Evolutionary conservation across 2,113 vertebrate species (phyloP).

Genomic region (Odontesthes bonariensis): DNA sequence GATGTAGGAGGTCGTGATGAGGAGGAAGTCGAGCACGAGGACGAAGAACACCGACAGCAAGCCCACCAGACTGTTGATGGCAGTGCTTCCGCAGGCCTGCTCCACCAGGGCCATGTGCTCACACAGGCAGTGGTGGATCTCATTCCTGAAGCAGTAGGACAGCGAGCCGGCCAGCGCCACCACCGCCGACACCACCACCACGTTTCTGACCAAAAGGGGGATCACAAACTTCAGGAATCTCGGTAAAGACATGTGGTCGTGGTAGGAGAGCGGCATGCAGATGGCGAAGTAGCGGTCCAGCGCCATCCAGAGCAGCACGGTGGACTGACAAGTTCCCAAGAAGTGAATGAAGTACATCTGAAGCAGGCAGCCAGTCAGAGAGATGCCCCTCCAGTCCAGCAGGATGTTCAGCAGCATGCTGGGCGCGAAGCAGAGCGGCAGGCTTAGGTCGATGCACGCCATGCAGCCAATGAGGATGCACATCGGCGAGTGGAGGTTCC

Average conservation of each 20-base stretch:
- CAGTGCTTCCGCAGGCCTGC: constrained; percentile 44
- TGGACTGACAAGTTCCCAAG: constrained; percentile 7
- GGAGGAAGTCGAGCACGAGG: constrained; percentile 15
- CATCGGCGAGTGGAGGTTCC: constrained; percentile 54
- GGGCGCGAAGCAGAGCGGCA: constrained; percentile 30
- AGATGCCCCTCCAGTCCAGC: constrained; percentile 24
- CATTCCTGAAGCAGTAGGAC: constrained; percentile 15
- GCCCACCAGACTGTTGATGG: constrained; percentile 35
- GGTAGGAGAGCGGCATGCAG: constrained; percentile 40
- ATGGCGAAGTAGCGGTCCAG: constrained; percentile 58
- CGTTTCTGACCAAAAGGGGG: constrained; percentile 26
- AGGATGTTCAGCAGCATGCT: constrained; percentile 43
- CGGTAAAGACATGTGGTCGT: constrained; percentile 4
- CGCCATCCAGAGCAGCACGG: constrained; percentile 38
- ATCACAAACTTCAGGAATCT: constrained; percentile 13
- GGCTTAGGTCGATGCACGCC: constrained; percentile 23
- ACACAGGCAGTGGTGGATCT: constrained; percentile 52
- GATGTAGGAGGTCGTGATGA: constrained; percentile 24
- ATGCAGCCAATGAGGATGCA: constrained; percentile 52
- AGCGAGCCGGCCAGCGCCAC: constrained; percentile 19
- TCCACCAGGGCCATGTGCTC: constrained; percentile 65
- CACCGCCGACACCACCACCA: background rate
- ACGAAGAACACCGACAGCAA: background rate
- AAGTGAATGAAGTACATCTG: constrained; percentile 47
- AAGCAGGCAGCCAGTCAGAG: constrained; percentile 39